Conservation (phyloP, 2,888 invertebrate species). For the Cremastinae sp. region DNA sequence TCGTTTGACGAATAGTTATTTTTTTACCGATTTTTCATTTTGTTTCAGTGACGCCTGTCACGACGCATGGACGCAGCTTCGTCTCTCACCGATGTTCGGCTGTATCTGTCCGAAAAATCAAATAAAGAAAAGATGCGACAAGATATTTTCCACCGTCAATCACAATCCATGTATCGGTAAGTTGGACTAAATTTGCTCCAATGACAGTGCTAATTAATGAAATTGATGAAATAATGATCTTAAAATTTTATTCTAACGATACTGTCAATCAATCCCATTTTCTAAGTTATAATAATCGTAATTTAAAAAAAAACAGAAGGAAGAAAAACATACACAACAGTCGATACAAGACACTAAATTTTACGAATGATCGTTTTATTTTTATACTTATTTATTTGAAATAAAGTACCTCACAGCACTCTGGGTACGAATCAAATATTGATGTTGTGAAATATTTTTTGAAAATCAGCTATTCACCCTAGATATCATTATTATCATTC, state of each 20-base stretch:
- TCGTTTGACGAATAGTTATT: too few species aligned
- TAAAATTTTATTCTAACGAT: too few species aligned
- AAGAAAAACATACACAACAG: constrained; percentile 42
- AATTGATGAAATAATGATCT: neutral
- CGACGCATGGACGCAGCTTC: constrained; percentile 92
- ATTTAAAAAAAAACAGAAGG: neutral
- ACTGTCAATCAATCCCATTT: neutral
- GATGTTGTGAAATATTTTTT: constrained; percentile 62
- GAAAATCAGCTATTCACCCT: constrained; percentile 40
- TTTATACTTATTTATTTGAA: constrained; percentile 18
- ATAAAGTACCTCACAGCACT: constrained; percentile 53
- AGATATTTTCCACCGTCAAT: constrained; percentile 93
- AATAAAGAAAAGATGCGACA: constrained; percentile 93
- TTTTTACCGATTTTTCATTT: too few species aligned
- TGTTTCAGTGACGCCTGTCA: constrained; percentile 91
- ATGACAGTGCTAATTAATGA: neutral
- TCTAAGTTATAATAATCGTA: neutral
- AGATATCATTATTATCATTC: constrained; percentile 42
- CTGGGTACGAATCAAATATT: constrained; percentile 57
- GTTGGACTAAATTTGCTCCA: constrained; percentile 77
- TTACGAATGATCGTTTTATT: constrained; percentile 41
- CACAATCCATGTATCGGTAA: constrained; percentile 97
- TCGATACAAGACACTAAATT: constrained; percentile 37
- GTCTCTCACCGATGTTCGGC: constrained; percentile 94
- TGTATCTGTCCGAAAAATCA: constrained; percentile 96